These are phyloP conservation scores for Nylanderia fulva DNA, from an alignment of 1,140 invertebrate genomes.

Conservation along the genomic window DNA sequence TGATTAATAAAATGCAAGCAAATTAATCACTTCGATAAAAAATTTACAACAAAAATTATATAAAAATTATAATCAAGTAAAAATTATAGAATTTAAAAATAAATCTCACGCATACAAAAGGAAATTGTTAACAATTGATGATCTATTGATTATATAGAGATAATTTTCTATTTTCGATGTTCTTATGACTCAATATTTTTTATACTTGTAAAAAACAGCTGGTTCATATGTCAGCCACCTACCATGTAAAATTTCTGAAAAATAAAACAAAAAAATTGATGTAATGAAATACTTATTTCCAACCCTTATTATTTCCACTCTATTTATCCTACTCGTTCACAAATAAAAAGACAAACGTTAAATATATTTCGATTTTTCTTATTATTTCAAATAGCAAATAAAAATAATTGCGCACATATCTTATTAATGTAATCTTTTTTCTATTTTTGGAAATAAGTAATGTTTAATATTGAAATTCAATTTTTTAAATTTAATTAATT, in stretches of 20 bases:
- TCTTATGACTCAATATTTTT: slow-evolving; percentile 12
- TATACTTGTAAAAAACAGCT: slow-evolving; percentile 57
- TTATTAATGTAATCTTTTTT: background rate
- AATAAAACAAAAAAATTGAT: slow-evolving; percentile 69
- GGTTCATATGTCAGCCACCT: slow-evolving; percentile 75
- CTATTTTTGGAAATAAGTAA: background rate
- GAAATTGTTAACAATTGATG: background rate
- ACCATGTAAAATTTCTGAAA: slow-evolving; percentile 72
- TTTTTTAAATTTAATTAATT: background rate
- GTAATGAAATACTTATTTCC: slow-evolving; percentile 20
- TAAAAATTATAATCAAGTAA: background rate
- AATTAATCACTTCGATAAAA: background rate
- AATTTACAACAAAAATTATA: background rate
- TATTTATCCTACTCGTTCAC: too few relatives aligned
- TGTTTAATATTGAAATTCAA: background rate
- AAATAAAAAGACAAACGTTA: background rate
- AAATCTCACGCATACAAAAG: background rate
- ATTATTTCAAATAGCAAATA: background rate
- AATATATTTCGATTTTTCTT: background rate
- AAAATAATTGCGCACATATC: background rate
- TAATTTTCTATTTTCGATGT: background rate
- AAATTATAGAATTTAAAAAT: background rate
- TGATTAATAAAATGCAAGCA: background rate
- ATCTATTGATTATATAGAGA: background rate
- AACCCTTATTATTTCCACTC: background rate